A percentile compares a stretch with the other conserved stretches of the same genome.
These are phyloP conservation scores for Temnothorax curvispinosus DNA, from an alignment of 1,140 invertebrate genomes.

Conservation along the genomic window DNA sequence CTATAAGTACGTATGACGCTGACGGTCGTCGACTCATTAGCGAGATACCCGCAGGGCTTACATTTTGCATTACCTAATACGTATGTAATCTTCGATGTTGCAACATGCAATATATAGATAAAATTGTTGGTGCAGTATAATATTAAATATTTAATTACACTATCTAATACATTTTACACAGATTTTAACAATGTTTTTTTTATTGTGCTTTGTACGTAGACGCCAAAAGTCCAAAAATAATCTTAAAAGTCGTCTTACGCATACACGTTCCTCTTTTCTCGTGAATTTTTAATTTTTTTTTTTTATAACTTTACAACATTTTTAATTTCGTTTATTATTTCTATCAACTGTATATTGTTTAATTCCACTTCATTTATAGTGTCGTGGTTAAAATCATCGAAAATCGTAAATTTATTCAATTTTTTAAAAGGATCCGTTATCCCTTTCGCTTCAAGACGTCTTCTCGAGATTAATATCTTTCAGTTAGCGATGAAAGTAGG, in stretches of 20 bases:
- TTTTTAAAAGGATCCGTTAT: not conserved
- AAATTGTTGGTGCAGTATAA: not conserved
- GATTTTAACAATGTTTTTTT: not conserved
- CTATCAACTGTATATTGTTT: not conserved
- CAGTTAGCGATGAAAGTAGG: constrained; percentile 44
- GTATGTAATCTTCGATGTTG: not conserved
- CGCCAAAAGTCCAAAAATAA: not conserved
- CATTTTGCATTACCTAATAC: constrained; percentile 24
- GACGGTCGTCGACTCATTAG: not conserved
- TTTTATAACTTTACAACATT: not conserved
- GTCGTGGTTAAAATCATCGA: not conserved
- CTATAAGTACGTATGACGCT: not conserved
- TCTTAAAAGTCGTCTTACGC: not conserved
- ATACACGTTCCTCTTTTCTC: not conserved
- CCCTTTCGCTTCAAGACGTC: not conserved
- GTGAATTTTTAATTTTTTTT: not conserved
- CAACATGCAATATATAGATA: not conserved
- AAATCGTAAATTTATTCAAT: not conserved
- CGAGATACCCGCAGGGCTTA: not conserved
- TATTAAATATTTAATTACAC: constrained; percentile 10
- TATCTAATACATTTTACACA: not conserved
- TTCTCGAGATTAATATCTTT: constrained; percentile 27
- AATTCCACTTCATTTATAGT: not conserved
- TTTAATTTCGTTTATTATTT: not conserved
- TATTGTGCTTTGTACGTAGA: not conserved